Conservation (phyloP, 2,888 invertebrate genomes). For the Orthonychiurus folsomi region DNA sequence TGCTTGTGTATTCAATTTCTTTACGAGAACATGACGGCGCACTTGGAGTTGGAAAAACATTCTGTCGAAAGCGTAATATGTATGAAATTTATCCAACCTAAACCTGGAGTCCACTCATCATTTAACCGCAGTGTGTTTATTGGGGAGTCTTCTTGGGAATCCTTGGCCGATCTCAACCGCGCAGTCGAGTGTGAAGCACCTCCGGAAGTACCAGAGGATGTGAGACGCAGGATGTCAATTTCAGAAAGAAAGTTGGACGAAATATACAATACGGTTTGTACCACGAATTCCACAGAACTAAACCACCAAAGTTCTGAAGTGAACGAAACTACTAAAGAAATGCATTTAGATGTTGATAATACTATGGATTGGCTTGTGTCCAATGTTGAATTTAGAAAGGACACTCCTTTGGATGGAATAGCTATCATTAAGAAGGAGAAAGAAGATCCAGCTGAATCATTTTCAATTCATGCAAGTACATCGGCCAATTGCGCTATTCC, state of each 20-base stretch:
- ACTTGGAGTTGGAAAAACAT: slow-evolving; percentile 25
- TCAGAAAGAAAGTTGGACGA: background rate
- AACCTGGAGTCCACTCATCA: background rate
- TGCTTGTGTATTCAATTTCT: slow-evolving; percentile 28
- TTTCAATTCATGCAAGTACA: no score
- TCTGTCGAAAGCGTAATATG: slow-evolving; percentile 19
- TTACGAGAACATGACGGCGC: slow-evolving; percentile 22
- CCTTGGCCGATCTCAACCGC: background rate
- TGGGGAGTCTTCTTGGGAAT: background rate
- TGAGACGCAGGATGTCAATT: no score
- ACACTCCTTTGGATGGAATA: no score
- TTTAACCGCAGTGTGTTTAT: background rate
- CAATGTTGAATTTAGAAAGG: slow-evolving; percentile 10
- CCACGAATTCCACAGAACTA: no score
- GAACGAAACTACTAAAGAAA: slow-evolving; percentile 4
- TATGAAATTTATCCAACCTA: slow-evolving; percentile 8
- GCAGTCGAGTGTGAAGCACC: background rate
- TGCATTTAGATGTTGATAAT: slow-evolving; percentile 12
- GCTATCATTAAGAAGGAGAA: no score
- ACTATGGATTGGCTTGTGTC: slow-evolving; percentile 17
- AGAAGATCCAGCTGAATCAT: no score
- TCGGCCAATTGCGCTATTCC: no score
- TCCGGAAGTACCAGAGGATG: background rate
- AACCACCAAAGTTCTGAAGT: background rate
- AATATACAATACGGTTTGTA: background rate